Conservation (phyloP, 2,113 vertebrate genomes). For the Solenodon paradoxus region DNA sequence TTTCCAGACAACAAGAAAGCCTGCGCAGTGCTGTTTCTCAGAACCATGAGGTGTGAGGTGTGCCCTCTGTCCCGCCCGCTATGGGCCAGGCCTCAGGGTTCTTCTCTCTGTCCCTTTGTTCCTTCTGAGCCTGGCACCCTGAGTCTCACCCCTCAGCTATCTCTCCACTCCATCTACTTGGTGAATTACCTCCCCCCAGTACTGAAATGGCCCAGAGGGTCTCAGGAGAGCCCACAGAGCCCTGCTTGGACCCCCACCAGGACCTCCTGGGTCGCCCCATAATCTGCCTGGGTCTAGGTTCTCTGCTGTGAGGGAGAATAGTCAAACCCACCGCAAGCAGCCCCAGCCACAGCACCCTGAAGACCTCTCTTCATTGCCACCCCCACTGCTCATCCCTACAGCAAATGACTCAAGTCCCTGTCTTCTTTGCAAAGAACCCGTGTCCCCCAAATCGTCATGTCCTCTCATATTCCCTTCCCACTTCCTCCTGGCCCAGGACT, state of each 20-base stretch:
- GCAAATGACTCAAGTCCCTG: background rate
- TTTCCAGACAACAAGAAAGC: background rate
- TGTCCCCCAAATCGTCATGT: background rate
- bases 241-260: background rate
- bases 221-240: background rate
- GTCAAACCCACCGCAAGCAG: background rate
- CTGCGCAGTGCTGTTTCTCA: background rate
- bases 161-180: background rate
- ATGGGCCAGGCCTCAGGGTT: background rate
- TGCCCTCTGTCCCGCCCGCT: accelerated
- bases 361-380: accelerated
- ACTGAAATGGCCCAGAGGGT: background rate
- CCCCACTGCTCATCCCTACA: too few relatives aligned
- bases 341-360: background rate
- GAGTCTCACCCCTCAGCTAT: background rate
- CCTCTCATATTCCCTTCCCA: slow-evolving; percentile 15
- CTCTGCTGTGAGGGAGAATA: background rate
- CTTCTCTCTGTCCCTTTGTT: too few relatives aligned
- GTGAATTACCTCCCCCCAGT: background rate
- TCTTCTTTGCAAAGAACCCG: background rate
- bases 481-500: background rate
- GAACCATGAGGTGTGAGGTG: background rate
- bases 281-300: background rate
- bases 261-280: accelerated
- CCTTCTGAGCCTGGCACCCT: background rate